These are phyloP conservation scores for Pelobates cultripes DNA, from an alignment of 2,797 vertebrate genomes.

Conservation along the genomic window DNA sequence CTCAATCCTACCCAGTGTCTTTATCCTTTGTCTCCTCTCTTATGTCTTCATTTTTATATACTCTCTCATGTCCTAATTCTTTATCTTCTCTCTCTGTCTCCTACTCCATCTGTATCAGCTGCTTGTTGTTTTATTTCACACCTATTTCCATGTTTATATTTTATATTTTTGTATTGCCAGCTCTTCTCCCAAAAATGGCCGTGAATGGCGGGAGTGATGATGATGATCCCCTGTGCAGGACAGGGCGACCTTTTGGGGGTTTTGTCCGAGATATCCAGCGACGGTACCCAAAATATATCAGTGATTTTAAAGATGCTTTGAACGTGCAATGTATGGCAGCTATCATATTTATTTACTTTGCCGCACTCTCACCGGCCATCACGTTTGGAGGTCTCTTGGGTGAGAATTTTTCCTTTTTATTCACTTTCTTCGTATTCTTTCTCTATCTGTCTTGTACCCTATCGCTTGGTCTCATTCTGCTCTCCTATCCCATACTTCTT, in stretches of 20 bases:
- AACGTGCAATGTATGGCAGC: conserved; percentile 92
- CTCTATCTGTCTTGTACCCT: background rate
- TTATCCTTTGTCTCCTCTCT: background rate
- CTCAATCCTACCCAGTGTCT: background rate
- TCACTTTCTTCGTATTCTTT: conserved; percentile 48
- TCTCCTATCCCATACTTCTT: too few species aligned
- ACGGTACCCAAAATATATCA: conserved; percentile 91
- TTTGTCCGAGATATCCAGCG: conserved; percentile 83
- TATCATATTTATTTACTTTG: conserved; percentile 96
- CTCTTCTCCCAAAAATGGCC: background rate
- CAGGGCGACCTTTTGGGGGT: conserved; percentile 86
- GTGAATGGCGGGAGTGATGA: conserved; percentile 68
- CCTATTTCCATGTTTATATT: background rate
- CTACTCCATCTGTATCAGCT: too few species aligned
- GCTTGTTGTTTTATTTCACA: background rate
- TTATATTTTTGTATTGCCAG: background rate
- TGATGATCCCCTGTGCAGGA: conserved; percentile 84
- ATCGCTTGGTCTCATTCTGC: too few species aligned
- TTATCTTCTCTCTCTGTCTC: too few species aligned
- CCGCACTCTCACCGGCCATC: conserved; percentile 92
- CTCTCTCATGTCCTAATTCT: background rate
- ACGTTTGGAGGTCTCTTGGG: conserved; percentile 93
- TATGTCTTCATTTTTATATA: background rate
- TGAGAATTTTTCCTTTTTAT: conserved; percentile 60
- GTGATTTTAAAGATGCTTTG: conserved; percentile 90